Evolutionary conservation across 1,140 invertebrate genomes (phyloP).

Genomic region (Pygmarrhopalites habei): DNA sequence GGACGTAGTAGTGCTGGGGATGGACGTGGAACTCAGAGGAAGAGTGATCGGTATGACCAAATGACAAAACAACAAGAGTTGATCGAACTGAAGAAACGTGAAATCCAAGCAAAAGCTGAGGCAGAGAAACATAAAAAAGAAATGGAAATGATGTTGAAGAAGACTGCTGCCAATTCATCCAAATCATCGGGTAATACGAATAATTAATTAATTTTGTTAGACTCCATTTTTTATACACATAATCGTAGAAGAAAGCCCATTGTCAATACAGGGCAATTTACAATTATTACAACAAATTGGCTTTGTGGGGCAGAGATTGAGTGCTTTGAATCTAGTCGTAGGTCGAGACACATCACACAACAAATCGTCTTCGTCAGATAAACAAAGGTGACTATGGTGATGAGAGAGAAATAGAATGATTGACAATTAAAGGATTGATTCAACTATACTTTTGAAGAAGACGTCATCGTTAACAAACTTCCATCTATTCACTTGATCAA

Average conservation of each 20-base stretch:
- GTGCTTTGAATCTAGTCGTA: slow-evolving; percentile 38
- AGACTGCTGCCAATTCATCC: not conserved
- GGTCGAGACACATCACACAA: slow-evolving; percentile 17
- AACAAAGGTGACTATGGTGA: slow-evolving; percentile 34
- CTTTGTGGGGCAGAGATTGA: slow-evolving; percentile 26
- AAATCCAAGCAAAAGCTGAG: slow-evolving; percentile 59
- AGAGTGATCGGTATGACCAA: slow-evolving; percentile 60
- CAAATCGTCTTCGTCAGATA: slow-evolving; percentile 36
- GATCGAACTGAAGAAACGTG: slow-evolving; percentile 68
- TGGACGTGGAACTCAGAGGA: slow-evolving; percentile 19
- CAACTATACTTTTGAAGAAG: not conserved
- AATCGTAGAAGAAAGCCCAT: too few species aligned
- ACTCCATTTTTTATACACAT: not conserved
- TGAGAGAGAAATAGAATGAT: too few species aligned
- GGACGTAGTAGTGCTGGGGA: slow-evolving; percentile 20
- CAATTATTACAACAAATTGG: not conserved
- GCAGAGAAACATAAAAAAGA: slow-evolving; percentile 48
- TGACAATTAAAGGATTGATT: not conserved
- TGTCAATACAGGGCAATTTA: too few species aligned
- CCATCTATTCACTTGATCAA: too few species aligned
- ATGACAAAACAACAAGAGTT: slow-evolving; percentile 74
- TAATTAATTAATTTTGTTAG: too few species aligned
- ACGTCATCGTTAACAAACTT: not conserved
- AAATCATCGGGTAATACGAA: slow-evolving; percentile 1
- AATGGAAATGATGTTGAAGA: slow-evolving; percentile 46